Conservation (phyloP, 2,888 invertebrate genomes). For the Xestia ashworthii region DNA sequence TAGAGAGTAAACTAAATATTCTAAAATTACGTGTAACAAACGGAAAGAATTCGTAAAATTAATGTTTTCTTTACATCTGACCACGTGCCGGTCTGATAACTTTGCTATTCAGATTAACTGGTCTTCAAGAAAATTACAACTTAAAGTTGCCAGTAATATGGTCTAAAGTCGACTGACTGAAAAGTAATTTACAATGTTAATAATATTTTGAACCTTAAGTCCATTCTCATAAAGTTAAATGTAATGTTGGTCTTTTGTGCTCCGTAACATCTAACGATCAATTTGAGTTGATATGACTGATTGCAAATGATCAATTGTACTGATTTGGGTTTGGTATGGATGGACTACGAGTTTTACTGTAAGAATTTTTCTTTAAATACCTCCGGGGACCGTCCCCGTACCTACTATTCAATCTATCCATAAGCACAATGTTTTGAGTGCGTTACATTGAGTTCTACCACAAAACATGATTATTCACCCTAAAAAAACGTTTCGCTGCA, state of each 20-base stretch:
- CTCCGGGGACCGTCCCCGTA: no score
- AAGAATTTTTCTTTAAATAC: no score
- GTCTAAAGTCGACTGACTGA: slow-evolving; percentile 4
- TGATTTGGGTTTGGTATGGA: slow-evolving; percentile 21
- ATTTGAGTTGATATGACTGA: slow-evolving; percentile 20
- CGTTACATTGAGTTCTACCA: no score
- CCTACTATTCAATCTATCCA: no score
- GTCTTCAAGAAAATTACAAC: slow-evolving; percentile 17
- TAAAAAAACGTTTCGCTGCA: no score
- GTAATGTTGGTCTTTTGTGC: background rate
- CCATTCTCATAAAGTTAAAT: background rate
- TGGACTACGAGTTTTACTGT: no score
- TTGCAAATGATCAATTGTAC: slow-evolving; percentile 36
- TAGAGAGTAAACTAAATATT: slow-evolving; percentile 9
- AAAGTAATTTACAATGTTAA: background rate
- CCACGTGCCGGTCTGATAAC: slow-evolving; percentile 48
- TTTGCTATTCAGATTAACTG: slow-evolving; percentile 15
- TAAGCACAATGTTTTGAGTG: no score
- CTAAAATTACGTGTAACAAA: slow-evolving; percentile 44
- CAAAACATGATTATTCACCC: no score
- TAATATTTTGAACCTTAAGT: background rate
- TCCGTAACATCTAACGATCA: slow-evolving; percentile 7
- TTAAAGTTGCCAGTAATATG: accelerated
- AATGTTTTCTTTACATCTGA: slow-evolving; percentile 38
- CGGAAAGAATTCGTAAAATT: slow-evolving; percentile 30